These are phyloP conservation scores for Colostygia pectinataria DNA, from an alignment of 2,888 invertebrate species.

Conservation along the genomic window DNA sequence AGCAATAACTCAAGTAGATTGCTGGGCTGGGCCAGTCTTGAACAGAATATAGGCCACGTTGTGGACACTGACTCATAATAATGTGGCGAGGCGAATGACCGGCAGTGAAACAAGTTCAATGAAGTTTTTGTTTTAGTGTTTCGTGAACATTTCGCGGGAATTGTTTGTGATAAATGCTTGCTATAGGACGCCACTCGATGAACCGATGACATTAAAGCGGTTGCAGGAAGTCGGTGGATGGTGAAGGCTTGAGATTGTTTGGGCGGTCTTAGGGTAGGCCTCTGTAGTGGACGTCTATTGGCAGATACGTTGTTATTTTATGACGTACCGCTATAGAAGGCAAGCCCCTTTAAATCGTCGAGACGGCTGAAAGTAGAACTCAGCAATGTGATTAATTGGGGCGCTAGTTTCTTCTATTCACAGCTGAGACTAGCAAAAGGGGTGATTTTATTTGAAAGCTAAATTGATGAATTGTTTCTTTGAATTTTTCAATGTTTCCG, in stretches of 20 bases:
- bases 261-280: too few species aligned
- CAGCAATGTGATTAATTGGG: constrained; percentile 45
- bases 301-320: too few species aligned
- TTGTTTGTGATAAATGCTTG: background rate
- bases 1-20: constrained; percentile 16
- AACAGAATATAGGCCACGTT: constrained; percentile 2
- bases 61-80: constrained; percentile 6
- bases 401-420: constrained; percentile 44
- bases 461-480: too few species aligned
- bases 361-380: constrained; percentile 16
- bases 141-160: background rate
- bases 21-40: constrained; percentile 5
- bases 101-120: background rate
- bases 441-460: constrained; percentile 4
- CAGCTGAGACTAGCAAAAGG: constrained; percentile 9
- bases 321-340: background rate
- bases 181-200: too few species aligned
- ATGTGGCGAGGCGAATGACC: background rate
- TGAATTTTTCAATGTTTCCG: too few species aligned
- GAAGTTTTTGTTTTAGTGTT: background rate
- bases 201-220: too few species aligned
- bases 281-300: too few species aligned
- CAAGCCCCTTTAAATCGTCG: background rate
- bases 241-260: too few species aligned
- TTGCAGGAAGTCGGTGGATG: too few species aligned